Conservation (phyloP, 2,888 invertebrate genomes). For the Dicyrtomina minuta region DNA sequence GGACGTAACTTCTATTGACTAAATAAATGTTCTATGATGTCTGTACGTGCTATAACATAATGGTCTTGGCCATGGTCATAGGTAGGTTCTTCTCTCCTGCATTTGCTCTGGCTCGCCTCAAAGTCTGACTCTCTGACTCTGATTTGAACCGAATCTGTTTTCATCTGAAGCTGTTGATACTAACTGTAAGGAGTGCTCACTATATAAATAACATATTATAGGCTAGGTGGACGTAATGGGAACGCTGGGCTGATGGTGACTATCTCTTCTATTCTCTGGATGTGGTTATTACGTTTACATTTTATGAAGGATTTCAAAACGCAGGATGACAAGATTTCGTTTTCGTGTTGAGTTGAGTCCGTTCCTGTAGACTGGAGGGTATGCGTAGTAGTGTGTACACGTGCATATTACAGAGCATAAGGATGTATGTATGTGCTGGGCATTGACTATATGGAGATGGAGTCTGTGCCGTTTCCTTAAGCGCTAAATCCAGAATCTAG, state of each 20-base stretch:
- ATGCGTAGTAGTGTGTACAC: background rate
- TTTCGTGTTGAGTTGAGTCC: background rate
- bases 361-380: no score
- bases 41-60: no score
- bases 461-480: no score
- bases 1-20: background rate
- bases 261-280: background rate
- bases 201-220: background rate
- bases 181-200: no score
- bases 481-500: no score
- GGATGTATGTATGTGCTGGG: background rate
- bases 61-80: no score
- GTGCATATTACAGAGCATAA: background rate
- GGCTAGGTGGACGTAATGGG: background rate
- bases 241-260: no score
- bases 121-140: no score
- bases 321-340: conserved; percentile 25
- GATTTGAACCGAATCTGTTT: no score
- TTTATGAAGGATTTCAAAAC: background rate
- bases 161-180: no score
- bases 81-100: no score
- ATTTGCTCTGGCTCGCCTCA: no score
- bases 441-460: background rate
- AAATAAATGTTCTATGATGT: background rate
- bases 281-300: conserved; percentile 5